Percentiles rank a stretch among this genome's conserved stretches.
Conservation (phyloP, 1,140 invertebrate genomes). For the Eupristina koningsbergeri region DNA sequence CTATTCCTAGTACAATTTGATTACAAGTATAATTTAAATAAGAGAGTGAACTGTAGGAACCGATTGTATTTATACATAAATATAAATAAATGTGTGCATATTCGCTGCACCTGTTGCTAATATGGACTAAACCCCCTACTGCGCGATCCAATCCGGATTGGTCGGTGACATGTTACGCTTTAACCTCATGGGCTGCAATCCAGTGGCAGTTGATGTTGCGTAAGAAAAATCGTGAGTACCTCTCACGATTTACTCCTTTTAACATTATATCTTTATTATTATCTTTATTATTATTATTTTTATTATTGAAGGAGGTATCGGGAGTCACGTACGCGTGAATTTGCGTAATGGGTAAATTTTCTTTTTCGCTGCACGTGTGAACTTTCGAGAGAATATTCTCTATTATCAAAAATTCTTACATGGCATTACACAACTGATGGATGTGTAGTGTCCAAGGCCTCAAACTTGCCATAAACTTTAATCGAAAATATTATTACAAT, state of each 20-base stretch:
- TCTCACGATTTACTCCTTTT: not conserved
- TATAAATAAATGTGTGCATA: not conserved
- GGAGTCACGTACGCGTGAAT: too few species aligned
- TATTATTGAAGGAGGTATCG: too few species aligned
- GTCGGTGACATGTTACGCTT: not conserved
- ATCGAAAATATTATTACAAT: not conserved
- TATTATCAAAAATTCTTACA: too few species aligned
- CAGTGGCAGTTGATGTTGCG: not conserved
- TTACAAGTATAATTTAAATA: not conserved
- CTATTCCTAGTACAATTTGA: not conserved
- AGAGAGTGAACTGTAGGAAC: not conserved
- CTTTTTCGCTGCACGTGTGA: not conserved
- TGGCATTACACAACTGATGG: too few species aligned
- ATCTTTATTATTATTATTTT: too few species aligned
- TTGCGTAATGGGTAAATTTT: not conserved
- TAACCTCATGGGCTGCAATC: not conserved
- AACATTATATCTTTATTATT: not conserved
- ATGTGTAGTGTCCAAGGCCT: not conserved
- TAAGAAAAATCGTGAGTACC: not conserved
- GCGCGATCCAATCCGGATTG: not conserved
- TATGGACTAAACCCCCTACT: constrained; percentile 41
- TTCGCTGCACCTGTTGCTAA: constrained; percentile 47
- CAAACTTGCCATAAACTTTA: not conserved
- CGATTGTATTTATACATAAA: too few species aligned
- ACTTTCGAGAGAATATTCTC: not conserved